Percentiles rank a stretch among this genome's conserved stretches.
phyloP scores from a whole-genome alignment of 1,140 invertebrate genomes.

The Pantala flavescens region DNA sequence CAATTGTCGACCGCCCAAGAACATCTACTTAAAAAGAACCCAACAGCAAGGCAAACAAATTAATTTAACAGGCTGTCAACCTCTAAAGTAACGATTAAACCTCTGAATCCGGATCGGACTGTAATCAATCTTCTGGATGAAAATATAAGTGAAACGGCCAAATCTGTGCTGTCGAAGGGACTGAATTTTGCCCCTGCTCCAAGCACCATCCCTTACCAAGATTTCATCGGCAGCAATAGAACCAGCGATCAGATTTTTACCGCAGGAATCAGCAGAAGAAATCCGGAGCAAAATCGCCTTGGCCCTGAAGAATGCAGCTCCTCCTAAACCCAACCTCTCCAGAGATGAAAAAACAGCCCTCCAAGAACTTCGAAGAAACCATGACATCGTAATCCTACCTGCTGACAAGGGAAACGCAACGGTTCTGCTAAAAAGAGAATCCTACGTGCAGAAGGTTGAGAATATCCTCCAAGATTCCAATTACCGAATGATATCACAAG shows the following conservation, averaged over 20 bases:
- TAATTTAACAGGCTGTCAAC: too few species aligned
- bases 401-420: conserved; percentile 28
- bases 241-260: neutral
- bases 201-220: neutral
- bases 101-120: neutral
- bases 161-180: neutral
- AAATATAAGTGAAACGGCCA: neutral
- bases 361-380: neutral
- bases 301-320: neutral
- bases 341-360: conserved; percentile 12
- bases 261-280: conserved; percentile 8
- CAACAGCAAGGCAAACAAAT: too few species aligned
- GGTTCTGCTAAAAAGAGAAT: conserved; percentile 21
- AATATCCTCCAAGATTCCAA: conserved; percentile 19
- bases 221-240: neutral
- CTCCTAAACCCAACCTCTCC: conserved; percentile 1
- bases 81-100: too few species aligned
- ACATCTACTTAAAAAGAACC: too few species aligned
- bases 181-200: neutral
- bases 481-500: conserved; percentile 20
- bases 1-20: too few species aligned
- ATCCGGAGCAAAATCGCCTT: neutral
- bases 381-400: conserved; percentile 22
- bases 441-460: conserved; percentile 23
- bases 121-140: conserved; percentile 7